A percentile compares a stretch with the other conserved stretches of the same genome.
These are phyloP conservation scores for Trichechus manatus DNA, from an alignment of 2,113 vertebrate species.

Conservation along the genomic window DNA sequence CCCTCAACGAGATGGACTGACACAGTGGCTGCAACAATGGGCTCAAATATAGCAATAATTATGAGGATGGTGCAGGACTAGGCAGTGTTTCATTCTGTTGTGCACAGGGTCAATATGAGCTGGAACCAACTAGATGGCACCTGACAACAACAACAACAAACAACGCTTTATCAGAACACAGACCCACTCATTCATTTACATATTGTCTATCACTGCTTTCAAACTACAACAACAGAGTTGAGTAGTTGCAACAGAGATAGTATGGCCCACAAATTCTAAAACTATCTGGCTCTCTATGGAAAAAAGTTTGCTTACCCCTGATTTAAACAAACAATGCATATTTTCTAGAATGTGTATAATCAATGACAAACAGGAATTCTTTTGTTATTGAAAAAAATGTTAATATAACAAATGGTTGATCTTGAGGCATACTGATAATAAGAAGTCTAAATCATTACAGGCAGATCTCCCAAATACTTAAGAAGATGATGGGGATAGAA, in stretches of 20 bases:
- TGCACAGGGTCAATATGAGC: no score
- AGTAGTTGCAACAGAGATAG: not conserved
- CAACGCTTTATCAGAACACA: not conserved
- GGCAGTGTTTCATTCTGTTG: no score
- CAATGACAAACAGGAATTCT: not conserved
- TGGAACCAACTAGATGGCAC: no score
- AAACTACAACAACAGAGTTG: not conserved
- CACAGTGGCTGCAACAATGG: no score
- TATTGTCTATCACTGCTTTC: not conserved
- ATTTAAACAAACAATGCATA: not conserved
- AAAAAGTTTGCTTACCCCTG: not conserved
- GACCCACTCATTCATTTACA: not conserved
- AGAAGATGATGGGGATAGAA: not conserved
- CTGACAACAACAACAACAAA: no score
- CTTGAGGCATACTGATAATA: not conserved
- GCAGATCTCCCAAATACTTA: not conserved
- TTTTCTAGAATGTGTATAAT: conserved; percentile 27
- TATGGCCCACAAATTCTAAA: not conserved
- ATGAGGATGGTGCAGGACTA: no score
- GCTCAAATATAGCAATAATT: no score
- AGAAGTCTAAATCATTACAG: not conserved
- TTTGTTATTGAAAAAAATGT: not conserved
- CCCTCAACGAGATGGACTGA: no score
- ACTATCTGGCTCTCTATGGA: not conserved
- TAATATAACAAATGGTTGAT: not conserved